Evolutionary conservation across 2,888 invertebrate genomes (phyloP).

Genomic region (Augiades crinisus): DNA sequence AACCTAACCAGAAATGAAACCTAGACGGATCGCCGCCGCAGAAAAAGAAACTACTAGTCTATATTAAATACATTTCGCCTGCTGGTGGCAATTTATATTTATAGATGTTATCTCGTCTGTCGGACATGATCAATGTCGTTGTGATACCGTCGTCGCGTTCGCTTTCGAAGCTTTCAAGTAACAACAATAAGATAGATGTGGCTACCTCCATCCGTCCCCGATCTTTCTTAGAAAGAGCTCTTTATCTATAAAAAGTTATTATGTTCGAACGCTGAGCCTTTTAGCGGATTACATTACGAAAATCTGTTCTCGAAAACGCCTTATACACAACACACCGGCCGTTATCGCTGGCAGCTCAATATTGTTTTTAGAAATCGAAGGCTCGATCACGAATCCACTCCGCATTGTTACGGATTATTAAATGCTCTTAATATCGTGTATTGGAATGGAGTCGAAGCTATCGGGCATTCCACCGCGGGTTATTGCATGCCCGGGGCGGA

Average conservation of each 20-base stretch:
- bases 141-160: conserved; percentile 30
- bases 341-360: background rate
- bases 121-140: conserved; percentile 31
- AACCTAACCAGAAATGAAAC: conserved; percentile 31
- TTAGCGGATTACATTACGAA: background rate
- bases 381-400: conserved; percentile 20
- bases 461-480: conserved; percentile 32
- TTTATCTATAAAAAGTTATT: conserved; percentile 2
- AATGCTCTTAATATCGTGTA: conserved; percentile 20
- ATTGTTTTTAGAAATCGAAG: conserved; percentile 21
- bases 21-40: conserved; percentile 32
- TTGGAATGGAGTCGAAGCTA: conserved; percentile 26
- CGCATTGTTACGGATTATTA: conserved; percentile 23
- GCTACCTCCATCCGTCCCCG: conserved; percentile 2
- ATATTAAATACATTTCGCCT: conserved; percentile 31
- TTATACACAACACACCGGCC: background rate
- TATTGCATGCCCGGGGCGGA: conserved; percentile 29
- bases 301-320: background rate
- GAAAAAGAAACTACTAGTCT: conserved; percentile 29
- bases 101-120: conserved; percentile 28
- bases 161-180: conserved; percentile 22
- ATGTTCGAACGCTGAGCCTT: background rate
- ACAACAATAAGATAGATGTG: conserved; percentile 14
- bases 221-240: conserved; percentile 1
- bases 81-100: conserved; percentile 30